Conservation (phyloP, 1,140 invertebrate genomes). For the Sinella curviseta region DNA sequence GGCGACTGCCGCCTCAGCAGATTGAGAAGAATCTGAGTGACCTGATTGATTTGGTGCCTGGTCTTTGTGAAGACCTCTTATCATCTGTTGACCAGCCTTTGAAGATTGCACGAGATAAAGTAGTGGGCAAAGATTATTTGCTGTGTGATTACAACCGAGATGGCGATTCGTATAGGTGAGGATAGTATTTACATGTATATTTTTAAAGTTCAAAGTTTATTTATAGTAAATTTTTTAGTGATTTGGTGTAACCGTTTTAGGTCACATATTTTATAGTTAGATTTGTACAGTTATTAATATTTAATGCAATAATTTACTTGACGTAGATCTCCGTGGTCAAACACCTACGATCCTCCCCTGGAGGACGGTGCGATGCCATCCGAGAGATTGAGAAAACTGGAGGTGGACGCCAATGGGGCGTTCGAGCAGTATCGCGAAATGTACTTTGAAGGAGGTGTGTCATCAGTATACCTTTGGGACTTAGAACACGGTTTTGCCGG, state of each 20-base stretch:
- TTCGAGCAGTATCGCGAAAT: slow-evolving; percentile 99
- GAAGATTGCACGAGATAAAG: slow-evolving; percentile 94
- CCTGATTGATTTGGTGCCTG: slow-evolving; percentile 93
- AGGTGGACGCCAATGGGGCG: slow-evolving; percentile 96
- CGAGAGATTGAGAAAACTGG: slow-evolving; percentile 89
- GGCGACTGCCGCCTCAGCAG: slow-evolving; percentile 95
- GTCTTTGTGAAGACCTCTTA: slow-evolving; percentile 92
- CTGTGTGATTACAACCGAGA: slow-evolving; percentile 99
- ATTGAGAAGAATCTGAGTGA: slow-evolving; percentile 98
- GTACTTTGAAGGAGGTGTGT: slow-evolving; percentile 99
- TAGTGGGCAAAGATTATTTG: slow-evolving; percentile 93
- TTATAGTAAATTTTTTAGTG: not conserved
- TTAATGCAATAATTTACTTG: too few species aligned
- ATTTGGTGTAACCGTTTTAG: not conserved
- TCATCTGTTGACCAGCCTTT: slow-evolving; percentile 98
- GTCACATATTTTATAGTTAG: not conserved
- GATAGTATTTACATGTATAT: not conserved
- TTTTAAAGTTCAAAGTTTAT: not conserved
- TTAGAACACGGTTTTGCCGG: slow-evolving; percentile 97
- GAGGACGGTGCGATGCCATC: slow-evolving; percentile 99
- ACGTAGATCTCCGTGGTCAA: slow-evolving; percentile 99
- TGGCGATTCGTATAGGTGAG: slow-evolving; percentile 93
- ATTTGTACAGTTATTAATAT: too few species aligned
- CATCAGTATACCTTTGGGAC: slow-evolving; percentile 99
- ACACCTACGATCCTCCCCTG: slow-evolving; percentile 94